phyloP scores from a whole-genome alignment of 1,140 invertebrate species.

The Diprion similis region DNA sequence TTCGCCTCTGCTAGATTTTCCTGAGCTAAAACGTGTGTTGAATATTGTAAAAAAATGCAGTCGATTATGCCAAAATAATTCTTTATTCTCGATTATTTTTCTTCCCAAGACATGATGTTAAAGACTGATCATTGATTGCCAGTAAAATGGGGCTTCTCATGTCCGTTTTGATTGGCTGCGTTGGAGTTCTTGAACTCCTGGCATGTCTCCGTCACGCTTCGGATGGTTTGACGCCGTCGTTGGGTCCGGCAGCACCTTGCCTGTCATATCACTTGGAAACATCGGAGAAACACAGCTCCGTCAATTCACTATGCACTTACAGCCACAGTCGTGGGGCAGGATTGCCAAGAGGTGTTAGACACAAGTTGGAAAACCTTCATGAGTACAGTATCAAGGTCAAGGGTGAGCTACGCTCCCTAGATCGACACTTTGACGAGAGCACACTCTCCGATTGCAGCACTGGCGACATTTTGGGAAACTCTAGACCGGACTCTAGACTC shows the following conservation, averaged over 20 bases:
- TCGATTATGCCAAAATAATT: too few relatives aligned
- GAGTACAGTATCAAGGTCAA: conserved; percentile 52
- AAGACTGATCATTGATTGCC: conserved; percentile 10
- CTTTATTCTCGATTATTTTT: too few relatives aligned
- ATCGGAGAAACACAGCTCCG: conserved; percentile 42
- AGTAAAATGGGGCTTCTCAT: conserved; percentile 71
- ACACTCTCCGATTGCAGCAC: conserved; percentile 48
- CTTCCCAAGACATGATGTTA: too few relatives aligned
- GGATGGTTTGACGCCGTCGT: conserved; percentile 51
- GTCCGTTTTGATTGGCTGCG: conserved; percentile 74
- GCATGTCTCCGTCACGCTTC: conserved; percentile 65
- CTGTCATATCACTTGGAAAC: conserved; percentile 50
- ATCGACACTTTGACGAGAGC: conserved; percentile 37
- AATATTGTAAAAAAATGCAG: too few relatives aligned
- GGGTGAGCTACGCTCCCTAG: conserved; percentile 45
- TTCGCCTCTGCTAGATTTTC: neutral
- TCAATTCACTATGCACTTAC: conserved; percentile 50
- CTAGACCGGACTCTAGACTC: conserved; percentile 30
- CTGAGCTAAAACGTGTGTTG: too few relatives aligned
- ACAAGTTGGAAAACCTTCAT: conserved; percentile 55
- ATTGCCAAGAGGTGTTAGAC: conserved; percentile 40
- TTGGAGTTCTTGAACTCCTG: conserved; percentile 73
- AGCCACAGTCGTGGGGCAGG: conserved; percentile 40
- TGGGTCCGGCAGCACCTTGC: conserved; percentile 43
- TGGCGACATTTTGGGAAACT: conserved; percentile 34